A percentile compares a stretch with the other conserved stretches of the same genome.
phyloP scores from a whole-genome alignment of 2,113 vertebrate species.

The Trinectes maculatus region DNA sequence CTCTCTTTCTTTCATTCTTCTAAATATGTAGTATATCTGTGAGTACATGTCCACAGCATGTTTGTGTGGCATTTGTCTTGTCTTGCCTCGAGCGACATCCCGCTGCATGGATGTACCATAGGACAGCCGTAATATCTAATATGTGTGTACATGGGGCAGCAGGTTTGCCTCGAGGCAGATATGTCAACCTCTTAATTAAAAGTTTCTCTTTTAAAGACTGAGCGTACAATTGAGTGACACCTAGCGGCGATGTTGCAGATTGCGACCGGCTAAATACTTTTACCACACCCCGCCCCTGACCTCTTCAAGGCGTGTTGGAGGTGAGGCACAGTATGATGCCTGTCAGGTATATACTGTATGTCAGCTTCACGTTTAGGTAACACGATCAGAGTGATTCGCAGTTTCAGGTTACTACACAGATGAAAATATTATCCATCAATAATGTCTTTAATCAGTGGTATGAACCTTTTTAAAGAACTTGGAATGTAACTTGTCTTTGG shows the following conservation, averaged over 20 bases:
- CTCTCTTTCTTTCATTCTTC: background rate
- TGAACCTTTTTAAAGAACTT: too few relatives aligned
- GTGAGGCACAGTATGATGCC: too few relatives aligned
- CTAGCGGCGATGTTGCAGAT: background rate
- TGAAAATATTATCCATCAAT: too few relatives aligned
- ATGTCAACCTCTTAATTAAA: conserved; percentile 21
- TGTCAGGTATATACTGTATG: too few relatives aligned
- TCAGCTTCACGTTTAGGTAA: too few relatives aligned
- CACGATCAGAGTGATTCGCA: too few relatives aligned
- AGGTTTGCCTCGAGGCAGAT: background rate
- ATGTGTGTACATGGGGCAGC: conserved; percentile 18
- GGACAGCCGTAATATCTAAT: conserved; percentile 23
- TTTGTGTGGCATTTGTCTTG: conserved; percentile 40
- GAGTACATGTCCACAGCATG: conserved; percentile 21
- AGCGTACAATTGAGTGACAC: background rate
- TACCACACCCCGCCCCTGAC: too few relatives aligned
- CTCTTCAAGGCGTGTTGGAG: too few relatives aligned
- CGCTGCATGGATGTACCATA: conserved; percentile 11
- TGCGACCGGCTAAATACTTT: background rate
- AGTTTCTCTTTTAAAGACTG: conserved; percentile 22
- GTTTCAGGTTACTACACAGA: too few relatives aligned
- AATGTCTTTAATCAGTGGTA: too few relatives aligned
- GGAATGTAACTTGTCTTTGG: too few relatives aligned
- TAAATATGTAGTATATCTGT: background rate
- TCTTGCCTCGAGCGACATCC: conserved; percentile 31